These are phyloP conservation scores for Cercopithecus hamlyni DNA, from an alignment of 2,797 vertebrate genomes.

Conservation along the genomic window DNA sequence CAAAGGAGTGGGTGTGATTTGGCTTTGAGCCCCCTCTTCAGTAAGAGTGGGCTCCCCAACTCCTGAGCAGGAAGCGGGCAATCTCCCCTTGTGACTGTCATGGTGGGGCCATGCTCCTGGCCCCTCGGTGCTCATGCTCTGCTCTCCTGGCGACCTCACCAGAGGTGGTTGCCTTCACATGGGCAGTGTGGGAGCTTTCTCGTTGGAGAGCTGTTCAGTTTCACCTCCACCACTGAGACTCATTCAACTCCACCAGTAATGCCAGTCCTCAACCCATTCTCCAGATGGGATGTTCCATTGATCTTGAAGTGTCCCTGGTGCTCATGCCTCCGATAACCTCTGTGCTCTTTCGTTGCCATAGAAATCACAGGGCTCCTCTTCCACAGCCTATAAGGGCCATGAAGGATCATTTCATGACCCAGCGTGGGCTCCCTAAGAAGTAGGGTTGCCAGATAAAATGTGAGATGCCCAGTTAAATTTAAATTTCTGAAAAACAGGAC, in stretches of 20 bases:
- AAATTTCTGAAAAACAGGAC: neutral
- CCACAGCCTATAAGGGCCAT: neutral
- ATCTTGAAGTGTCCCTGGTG: neutral
- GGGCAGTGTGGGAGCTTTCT: neutral
- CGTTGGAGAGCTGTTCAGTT: neutral
- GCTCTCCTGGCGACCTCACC: fast-evolving
- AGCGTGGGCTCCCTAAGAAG: neutral
- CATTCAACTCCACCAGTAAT: neutral
- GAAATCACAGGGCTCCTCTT: neutral
- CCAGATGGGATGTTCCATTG: neutral
- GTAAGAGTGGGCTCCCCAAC: neutral
- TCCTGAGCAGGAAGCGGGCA: neutral
- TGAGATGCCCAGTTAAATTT: neutral
- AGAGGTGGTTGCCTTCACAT: neutral
- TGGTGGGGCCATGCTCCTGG: fast-evolving
- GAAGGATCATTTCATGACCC: neutral
- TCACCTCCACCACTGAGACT: neutral
- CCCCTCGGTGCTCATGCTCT: neutral
- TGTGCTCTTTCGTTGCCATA: neutral
- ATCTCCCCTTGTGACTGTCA: neutral
- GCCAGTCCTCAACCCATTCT: neutral
- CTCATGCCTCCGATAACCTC: neutral
- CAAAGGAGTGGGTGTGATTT: neutral
- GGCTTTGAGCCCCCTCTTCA: neutral
- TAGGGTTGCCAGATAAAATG: neutral